Conservation (phyloP, 1,140 invertebrate genomes). For the Homarus americanus region DNA sequence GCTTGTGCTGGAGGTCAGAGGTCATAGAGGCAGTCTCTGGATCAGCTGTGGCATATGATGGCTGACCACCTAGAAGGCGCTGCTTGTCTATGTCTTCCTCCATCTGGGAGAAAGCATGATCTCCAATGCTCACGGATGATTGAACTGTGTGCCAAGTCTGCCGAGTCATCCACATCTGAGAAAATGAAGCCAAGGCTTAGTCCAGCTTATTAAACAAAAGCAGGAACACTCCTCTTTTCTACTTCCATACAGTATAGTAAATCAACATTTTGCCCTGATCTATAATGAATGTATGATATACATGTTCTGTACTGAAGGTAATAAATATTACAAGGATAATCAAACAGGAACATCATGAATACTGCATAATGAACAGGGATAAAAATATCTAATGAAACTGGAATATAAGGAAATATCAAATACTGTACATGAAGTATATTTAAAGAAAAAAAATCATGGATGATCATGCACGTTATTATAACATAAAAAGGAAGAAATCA, state of each 20-base stretch:
- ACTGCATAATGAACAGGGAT: background rate
- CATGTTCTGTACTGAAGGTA: background rate
- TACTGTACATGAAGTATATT: background rate
- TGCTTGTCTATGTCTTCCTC: constrained; percentile 92
- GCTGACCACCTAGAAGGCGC: constrained; percentile 86
- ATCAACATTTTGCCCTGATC: background rate
- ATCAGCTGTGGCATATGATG: constrained; percentile 79
- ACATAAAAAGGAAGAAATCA: background rate
- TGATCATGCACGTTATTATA: background rate
- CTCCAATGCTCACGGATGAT: constrained; percentile 83
- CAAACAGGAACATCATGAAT: background rate
- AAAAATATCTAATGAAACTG: background rate
- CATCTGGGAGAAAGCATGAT: constrained; percentile 90
- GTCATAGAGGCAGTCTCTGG: constrained; percentile 83
- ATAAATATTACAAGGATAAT: background rate
- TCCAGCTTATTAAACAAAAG: background rate
- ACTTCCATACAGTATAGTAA: background rate
- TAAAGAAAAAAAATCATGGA: background rate
- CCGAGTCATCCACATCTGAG: constrained; percentile 82
- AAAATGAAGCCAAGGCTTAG: background rate
- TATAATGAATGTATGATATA: background rate
- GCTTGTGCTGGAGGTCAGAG: constrained; percentile 87
- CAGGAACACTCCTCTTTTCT: no score
- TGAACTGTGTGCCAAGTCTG: constrained; percentile 84
- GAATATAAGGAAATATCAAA: background rate